Evolutionary conservation across 2,888 invertebrate species (phyloP).

Genomic region (Syrphus vitripennis): DNA sequence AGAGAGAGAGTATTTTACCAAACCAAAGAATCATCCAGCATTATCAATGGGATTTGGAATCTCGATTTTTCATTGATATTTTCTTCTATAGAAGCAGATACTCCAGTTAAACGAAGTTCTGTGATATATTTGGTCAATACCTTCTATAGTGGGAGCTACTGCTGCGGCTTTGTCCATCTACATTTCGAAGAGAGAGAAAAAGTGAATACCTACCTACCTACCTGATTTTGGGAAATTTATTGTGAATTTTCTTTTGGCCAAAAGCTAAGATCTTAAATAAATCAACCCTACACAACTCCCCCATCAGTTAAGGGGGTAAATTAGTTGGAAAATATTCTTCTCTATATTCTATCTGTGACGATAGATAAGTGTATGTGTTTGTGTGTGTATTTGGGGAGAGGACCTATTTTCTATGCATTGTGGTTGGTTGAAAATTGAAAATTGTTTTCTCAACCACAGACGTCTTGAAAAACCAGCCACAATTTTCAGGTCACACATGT

Average conservation of each 20-base stretch:
- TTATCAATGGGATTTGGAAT: constrained; percentile 5
- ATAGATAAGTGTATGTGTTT: neutral
- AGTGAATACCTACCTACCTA: neutral
- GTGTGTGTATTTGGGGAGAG: constrained; percentile 14
- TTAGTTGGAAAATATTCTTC: constrained; percentile 46
- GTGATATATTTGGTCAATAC: neutral
- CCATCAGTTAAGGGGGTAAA: constrained; percentile 30
- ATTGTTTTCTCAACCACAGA: constrained; percentile 70
- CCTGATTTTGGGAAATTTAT: neutral
- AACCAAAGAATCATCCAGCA: neutral
- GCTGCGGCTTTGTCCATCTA: too few relatives aligned
- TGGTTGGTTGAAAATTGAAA: constrained; percentile 70
- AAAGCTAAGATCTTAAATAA: constrained; percentile 13
- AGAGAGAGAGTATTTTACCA: neutral
- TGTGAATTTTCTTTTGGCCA: neutral
- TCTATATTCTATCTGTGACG: neutral
- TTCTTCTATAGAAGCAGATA: too few relatives aligned
- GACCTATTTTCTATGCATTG: constrained; percentile 53
- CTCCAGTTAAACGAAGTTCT: neutral
- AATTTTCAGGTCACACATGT: constrained; percentile 63
- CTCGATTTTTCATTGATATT: constrained; percentile 23
- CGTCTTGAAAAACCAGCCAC: constrained; percentile 70
- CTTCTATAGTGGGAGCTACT: too few relatives aligned
- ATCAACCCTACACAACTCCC: neutral
- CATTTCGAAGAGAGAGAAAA: neutral